These are phyloP conservation scores for Buathra laborator DNA, from an alignment of 2,888 invertebrate species.

Conservation along the genomic window DNA sequence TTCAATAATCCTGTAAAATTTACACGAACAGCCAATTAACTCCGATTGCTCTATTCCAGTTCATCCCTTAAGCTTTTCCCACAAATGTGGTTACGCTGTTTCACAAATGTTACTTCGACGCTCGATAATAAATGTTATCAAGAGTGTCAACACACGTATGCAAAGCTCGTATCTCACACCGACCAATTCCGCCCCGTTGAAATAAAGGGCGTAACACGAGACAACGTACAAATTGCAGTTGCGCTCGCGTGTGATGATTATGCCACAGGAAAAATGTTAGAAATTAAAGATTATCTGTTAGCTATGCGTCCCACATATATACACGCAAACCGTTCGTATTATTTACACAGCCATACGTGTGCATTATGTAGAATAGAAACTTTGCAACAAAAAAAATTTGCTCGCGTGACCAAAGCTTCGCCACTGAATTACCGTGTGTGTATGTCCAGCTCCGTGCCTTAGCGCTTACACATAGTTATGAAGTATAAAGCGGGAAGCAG, in stretches of 20 bases:
- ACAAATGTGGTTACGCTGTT: background rate
- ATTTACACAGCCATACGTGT: constrained; percentile 34
- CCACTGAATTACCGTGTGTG: constrained; percentile 56
- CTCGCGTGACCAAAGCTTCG: constrained; percentile 65
- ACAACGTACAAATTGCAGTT: constrained; percentile 53
- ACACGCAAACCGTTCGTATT: constrained; percentile 6
- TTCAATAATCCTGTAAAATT: too few relatives aligned
- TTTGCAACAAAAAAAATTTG: background rate
- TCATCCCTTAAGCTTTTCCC: background rate
- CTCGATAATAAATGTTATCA: background rate
- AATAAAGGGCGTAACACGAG: constrained; percentile 28
- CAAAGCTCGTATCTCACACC: background rate
- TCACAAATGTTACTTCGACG: background rate
- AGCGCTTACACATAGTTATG: constrained; percentile 47
- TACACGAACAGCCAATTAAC: too few relatives aligned
- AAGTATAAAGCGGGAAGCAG: constrained; percentile 35
- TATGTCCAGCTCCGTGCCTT: constrained; percentile 22
- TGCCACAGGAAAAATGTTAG: constrained; percentile 18
- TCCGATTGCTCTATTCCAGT: background rate
- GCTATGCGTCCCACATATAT: constrained; percentile 16
- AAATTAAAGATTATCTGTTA: constrained; percentile 27
- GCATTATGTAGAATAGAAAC: constrained; percentile 15
- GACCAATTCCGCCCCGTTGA: background rate
- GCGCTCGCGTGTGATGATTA: constrained; percentile 22
- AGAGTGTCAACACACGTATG: background rate